These are phyloP conservation scores for Phengaris alcon DNA, from an alignment of 2,888 invertebrate genomes.

Conservation along the genomic window DNA sequence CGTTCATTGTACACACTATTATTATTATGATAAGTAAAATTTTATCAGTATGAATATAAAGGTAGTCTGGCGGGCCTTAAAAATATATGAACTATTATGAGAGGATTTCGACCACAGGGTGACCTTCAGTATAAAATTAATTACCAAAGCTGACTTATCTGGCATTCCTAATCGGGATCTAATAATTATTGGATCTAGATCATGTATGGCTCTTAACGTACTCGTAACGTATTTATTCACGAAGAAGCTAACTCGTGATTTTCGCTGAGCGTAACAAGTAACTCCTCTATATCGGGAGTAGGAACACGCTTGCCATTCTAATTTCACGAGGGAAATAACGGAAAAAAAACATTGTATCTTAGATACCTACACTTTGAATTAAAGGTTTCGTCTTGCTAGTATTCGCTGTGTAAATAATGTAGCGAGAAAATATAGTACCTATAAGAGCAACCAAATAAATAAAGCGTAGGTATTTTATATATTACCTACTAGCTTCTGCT, in stretches of 20 bases:
- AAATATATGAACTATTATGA: no score
- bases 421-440: background rate
- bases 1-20: no score
- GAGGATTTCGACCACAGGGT: no score
- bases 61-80: no score
- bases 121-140: background rate
- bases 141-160: background rate
- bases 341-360: conserved; percentile 20
- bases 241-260: background rate
- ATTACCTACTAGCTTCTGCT: no score
- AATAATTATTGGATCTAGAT: background rate
- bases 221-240: conserved; percentile 6
- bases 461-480: background rate
- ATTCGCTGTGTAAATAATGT: background rate
- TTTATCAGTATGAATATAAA: no score
- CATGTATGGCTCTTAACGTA: background rate
- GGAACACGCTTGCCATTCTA: conserved; percentile 21
- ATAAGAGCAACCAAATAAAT: background rate
- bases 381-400: background rate
- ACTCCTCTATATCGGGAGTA: conserved; percentile 14
- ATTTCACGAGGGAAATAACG: conserved; percentile 26
- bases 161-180: background rate
- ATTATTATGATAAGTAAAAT: no score
- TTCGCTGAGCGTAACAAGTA: conserved; percentile 20
- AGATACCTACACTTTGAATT: conserved; percentile 13